Percentiles rank a stretch among this genome's conserved stretches.
These are phyloP conservation scores for Halichoeres trimaculatus DNA, from an alignment of 2,113 vertebrate species.

Conservation along the genomic window DNA sequence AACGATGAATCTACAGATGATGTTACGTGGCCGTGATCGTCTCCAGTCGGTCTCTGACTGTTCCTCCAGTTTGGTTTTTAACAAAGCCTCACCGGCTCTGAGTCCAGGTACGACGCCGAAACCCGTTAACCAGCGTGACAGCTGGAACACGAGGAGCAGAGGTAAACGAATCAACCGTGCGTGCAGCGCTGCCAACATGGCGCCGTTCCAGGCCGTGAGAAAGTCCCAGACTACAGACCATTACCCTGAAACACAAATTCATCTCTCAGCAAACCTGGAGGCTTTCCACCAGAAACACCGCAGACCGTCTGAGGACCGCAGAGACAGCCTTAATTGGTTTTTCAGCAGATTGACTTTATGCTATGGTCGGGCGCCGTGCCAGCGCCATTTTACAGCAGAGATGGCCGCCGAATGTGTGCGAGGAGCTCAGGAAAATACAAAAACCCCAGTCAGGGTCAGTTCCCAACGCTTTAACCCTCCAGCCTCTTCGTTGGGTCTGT, in stretches of 20 bases:
- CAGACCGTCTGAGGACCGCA: constrained; percentile 28
- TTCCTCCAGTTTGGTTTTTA: background rate
- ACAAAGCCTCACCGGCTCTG: constrained; percentile 53
- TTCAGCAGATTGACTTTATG: constrained; percentile 52
- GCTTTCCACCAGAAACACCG: constrained; percentile 31
- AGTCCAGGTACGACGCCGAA: constrained; percentile 56
- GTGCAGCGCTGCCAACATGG: constrained; percentile 55
- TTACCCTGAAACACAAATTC: constrained; percentile 57
- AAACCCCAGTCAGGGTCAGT: background rate
- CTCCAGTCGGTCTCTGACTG: background rate
- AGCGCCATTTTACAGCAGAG: constrained; percentile 18
- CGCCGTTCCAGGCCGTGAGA: constrained; percentile 46
- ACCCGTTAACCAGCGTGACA: constrained; percentile 70
- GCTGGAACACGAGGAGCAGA: constrained; percentile 47
- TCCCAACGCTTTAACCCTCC: background rate
- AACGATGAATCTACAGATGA: background rate
- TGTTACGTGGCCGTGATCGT: background rate
- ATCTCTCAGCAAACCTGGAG: constrained; percentile 51
- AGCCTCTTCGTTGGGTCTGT: background rate
- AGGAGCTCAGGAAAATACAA: constrained; percentile 7
- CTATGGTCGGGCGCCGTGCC: background rate
- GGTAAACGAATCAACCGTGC: constrained; percentile 59
- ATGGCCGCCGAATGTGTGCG: background rate
- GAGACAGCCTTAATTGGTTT: constrained; percentile 50
- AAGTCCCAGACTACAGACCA: constrained; percentile 42